Evolutionary conservation across 1,140 invertebrate genomes (phyloP), one percentile per base, ranked within the genome.

Genomic region (Physella acuta): DNA sequence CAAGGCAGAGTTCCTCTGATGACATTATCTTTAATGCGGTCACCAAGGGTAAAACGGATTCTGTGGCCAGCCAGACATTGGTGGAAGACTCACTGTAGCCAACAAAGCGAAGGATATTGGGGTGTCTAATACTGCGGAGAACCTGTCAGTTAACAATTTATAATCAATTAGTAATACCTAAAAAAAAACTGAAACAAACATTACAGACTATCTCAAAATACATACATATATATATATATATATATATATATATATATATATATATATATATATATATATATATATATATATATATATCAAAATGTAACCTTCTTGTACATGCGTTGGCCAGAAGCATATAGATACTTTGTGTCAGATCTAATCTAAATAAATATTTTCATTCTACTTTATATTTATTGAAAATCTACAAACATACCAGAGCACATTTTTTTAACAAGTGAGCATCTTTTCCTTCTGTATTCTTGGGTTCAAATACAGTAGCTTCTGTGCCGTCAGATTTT

Each of bases 11-110:
- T 53, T 82, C 81, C 3, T 68, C 37, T 14, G 76, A 60, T 44
- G 72, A 72, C 53, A 82, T 53, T 16, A 71, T 52, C 17, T 70
- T 34, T 16, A 81, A 30, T 1, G 74, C 51, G 4, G 26, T 26
- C 30, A 75, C 72, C 33, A 82, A 72, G n/a, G 79, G 79, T 14
- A 68, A 37, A 20, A 78, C 81, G 55, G 66, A 74, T 62, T 82
- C 79, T 56, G 81, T 82, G 0, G 79, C 71, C 20, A 82, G 66
- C n/a, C 71, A 69, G 61, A 61, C 44, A n/a, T 74, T 75, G 39
- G 73, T 70, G 0, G 73, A 66, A n/a, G 66, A 70, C 39, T 75
- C 64, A 1, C 76, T 72, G 11, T 66, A 70, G 26, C 70, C 73
- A 0, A 78, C 28, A 56, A 76, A 82, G n/a, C 73, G 73, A 24